These are phyloP conservation scores for Listronotus oregonensis DNA, from an alignment of 1,140 invertebrate species.

Conservation along the genomic window DNA sequence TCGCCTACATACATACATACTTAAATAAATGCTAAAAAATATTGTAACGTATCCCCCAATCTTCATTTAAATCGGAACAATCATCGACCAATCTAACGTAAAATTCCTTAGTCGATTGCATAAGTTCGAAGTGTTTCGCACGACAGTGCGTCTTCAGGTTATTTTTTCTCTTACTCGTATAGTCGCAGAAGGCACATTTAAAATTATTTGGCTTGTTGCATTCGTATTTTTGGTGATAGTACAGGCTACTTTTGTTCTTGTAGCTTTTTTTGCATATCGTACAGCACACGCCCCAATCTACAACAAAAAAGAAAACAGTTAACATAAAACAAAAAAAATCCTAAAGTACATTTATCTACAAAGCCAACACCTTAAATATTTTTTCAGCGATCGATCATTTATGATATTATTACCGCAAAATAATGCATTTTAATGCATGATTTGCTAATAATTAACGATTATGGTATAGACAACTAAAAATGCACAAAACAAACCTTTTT, in stretches of 20 bases:
- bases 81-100: neutral
- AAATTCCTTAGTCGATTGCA: slow-evolving; percentile 4
- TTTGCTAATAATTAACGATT: too few relatives aligned
- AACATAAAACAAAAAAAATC: neutral
- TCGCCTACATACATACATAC: too few relatives aligned
- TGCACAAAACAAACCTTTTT: too few relatives aligned
- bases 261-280: slow-evolving; percentile 22
- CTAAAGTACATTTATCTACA: too few relatives aligned
- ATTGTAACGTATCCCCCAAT: too few relatives aligned
- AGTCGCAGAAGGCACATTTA: slow-evolving; percentile 56
- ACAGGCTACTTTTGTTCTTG: slow-evolving; percentile 27
- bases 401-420: too few relatives aligned
- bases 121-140: slow-evolving; percentile 13
- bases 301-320: neutral
- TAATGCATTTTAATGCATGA: too few relatives aligned
- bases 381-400: too few relatives aligned
- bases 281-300: slow-evolving; percentile 1
- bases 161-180: slow-evolving; percentile 46
- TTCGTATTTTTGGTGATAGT: slow-evolving; percentile 64
- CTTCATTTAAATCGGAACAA: neutral
- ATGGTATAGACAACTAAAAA: too few relatives aligned
- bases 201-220: slow-evolving; percentile 64
- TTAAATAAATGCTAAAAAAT: neutral
- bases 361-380: too few relatives aligned
- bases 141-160: slow-evolving; percentile 45